Evolutionary conservation across 2,797 vertebrate genomes (phyloP).

Genomic region (Rhinatrema bivittatum): DNA sequence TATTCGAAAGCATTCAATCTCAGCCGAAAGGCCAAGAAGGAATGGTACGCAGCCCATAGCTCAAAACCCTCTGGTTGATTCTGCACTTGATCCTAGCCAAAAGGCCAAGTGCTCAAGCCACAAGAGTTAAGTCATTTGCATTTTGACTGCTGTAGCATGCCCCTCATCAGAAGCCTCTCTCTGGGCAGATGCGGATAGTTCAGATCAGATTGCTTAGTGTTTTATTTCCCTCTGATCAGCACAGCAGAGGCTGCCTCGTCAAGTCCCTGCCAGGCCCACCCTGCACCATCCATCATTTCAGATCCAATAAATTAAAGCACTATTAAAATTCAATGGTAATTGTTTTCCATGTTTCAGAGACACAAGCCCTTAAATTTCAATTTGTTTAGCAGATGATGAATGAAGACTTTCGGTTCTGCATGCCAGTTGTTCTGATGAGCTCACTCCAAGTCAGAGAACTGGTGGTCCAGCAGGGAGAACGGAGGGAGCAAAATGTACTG

Average conservation of each 20-base stretch:
- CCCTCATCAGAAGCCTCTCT: conserved; percentile 4
- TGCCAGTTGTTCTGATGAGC: too few species aligned
- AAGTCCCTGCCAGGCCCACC: conserved; percentile 5
- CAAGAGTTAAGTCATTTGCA: too few species aligned
- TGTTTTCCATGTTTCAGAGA: conserved; percentile 37
- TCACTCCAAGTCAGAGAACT: too few species aligned
- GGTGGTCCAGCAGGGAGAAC: neutral
- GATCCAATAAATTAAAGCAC: conserved; percentile 33
- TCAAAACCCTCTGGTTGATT: neutral
- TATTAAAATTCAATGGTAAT: conserved; percentile 33
- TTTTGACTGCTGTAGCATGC: conserved; percentile 1
- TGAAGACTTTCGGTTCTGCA: conserved; percentile 3
- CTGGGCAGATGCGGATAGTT: conserved; percentile 16
- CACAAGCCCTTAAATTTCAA: conserved; percentile 29
- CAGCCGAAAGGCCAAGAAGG: too few species aligned
- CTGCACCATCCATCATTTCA: conserved; percentile 30
- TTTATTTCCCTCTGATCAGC: conserved; percentile 18
- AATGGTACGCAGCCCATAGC: neutral
- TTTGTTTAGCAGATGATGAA: conserved; percentile 39
- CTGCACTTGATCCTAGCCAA: neutral
- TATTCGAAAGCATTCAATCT: too few species aligned
- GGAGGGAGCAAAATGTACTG: neutral
- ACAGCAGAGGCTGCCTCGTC: conserved; percentile 1
- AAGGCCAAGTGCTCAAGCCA: too few species aligned
- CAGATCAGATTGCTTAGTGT: conserved; percentile 14